Evolutionary conservation across 2,888 invertebrate genomes (phyloP).

Genomic region (Sesia apiformis): DNA sequence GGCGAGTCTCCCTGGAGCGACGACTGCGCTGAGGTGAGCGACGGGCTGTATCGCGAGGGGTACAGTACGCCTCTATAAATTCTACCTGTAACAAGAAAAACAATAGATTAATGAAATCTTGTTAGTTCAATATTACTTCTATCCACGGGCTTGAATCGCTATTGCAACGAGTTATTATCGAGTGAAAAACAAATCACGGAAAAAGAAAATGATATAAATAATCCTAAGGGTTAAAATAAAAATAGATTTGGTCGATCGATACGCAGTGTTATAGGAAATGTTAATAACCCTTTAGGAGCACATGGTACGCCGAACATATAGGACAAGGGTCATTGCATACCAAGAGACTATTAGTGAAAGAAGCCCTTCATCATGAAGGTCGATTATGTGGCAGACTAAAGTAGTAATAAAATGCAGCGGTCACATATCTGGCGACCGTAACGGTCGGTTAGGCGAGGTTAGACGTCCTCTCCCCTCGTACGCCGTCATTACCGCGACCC

Average conservation of each 20-base stretch:
- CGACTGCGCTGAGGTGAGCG: slow-evolving; percentile 62
- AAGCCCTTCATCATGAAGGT: slow-evolving; percentile 68
- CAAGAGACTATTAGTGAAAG: slow-evolving; percentile 54
- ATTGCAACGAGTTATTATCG: no score
- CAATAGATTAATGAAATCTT: background rate
- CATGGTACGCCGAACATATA: background rate
- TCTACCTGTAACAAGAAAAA: slow-evolving; percentile 75
- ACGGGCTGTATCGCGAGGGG: slow-evolving; percentile 79
- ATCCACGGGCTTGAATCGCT: background rate
- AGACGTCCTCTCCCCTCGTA: slow-evolving; percentile 55
- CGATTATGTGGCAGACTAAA: slow-evolving; percentile 73
- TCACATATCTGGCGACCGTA: slow-evolving; percentile 69
- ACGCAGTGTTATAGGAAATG: background rate
- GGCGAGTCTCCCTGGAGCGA: slow-evolving; percentile 54
- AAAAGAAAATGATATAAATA: no score
- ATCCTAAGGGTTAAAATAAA: no score
- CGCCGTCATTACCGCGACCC: slow-evolving; percentile 64
- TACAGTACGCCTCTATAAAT: slow-evolving; percentile 83
- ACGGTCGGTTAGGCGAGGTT: slow-evolving; percentile 66
- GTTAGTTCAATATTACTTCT: background rate
- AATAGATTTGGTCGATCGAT: background rate
- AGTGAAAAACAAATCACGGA: no score
- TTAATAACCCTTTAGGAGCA: no score
- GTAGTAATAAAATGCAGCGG: slow-evolving; percentile 75
- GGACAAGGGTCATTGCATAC: slow-evolving; percentile 26